Evolutionary conservation across 2,888 invertebrate genomes (phyloP).

Genomic region (Coecobrya sp.): DNA sequence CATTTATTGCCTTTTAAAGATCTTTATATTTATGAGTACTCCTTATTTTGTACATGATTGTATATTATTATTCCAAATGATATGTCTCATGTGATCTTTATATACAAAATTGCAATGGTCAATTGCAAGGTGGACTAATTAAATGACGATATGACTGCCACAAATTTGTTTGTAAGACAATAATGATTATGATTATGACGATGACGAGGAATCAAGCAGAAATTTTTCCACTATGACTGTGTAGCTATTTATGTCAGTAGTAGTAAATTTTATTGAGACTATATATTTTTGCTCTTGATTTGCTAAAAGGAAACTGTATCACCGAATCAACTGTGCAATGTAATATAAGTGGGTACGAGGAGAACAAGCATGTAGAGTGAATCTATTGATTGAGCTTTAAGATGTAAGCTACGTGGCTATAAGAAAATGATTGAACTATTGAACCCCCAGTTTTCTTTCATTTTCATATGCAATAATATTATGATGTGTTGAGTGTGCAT

Average conservation of each 20-base stretch:
- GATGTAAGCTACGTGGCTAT: slow-evolving; percentile 12
- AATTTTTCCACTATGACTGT: background rate
- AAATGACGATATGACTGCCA: slow-evolving; percentile 18
- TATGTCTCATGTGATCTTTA: background rate
- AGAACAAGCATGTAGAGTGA: background rate
- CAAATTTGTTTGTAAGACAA: background rate
- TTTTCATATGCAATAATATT: slow-evolving; percentile 13
- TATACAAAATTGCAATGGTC: slow-evolving; percentile 16
- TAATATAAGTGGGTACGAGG: background rate
- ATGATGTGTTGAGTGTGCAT: background rate
- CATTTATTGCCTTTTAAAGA: slow-evolving; percentile 3
- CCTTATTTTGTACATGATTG: slow-evolving; percentile 20
- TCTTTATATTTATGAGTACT: slow-evolving; percentile 13
- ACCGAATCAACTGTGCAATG: background rate
- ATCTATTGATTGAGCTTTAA: background rate
- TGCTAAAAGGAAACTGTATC: background rate
- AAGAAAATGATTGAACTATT: slow-evolving; percentile 30
- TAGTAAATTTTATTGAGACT: background rate
- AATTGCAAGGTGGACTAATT: slow-evolving; percentile 3
- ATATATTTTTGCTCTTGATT: slow-evolving; percentile 14
- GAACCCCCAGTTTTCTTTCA: slow-evolving; percentile 38
- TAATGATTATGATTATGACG: background rate
- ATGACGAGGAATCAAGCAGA: slow-evolving; percentile 8
- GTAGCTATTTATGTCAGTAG: background rate
- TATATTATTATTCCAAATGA: slow-evolving; percentile 21